phyloP scores from a whole-genome alignment of 2,113 vertebrate species.

The Chloropsis hardwickii region DNA sequence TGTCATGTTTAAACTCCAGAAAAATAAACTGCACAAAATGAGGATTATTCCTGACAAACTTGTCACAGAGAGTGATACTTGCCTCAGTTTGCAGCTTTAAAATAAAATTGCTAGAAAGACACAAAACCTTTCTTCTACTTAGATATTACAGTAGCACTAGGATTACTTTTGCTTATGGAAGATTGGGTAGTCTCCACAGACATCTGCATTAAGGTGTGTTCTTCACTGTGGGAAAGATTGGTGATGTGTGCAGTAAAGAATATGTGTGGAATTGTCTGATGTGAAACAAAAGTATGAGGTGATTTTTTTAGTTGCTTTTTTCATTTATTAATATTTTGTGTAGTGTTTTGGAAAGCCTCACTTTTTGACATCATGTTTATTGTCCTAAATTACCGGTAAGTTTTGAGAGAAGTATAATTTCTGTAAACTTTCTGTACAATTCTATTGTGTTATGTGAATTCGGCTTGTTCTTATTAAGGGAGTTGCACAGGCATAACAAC shows the following conservation, averaged over 20 bases:
- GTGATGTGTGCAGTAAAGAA: background rate
- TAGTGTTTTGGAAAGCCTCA: background rate
- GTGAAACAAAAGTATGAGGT: background rate
- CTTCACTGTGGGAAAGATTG: background rate
- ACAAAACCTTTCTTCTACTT: background rate
- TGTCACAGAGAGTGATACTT: background rate
- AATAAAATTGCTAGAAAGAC: background rate
- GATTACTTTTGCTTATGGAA: background rate
- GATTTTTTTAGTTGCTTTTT: background rate
- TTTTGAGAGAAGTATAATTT: background rate
- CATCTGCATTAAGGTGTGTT: background rate
- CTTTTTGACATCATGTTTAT: background rate
- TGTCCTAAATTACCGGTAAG: background rate
- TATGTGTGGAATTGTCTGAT: background rate
- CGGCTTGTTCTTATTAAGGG: background rate
- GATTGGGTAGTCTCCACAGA: background rate
- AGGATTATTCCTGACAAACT: background rate
- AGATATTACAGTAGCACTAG: background rate
- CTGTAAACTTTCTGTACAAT: background rate
- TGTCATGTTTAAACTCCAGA: background rate
- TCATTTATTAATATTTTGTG: background rate
- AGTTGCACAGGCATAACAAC: background rate
- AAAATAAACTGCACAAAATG: background rate
- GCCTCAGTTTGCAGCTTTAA: background rate
- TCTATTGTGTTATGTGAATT: background rate